A percentile compares a stretch with the other conserved stretches of the same genome.
These are phyloP conservation scores for Tortrix viridana DNA, from an alignment of 2,888 invertebrate genomes.

Conservation along the genomic window DNA sequence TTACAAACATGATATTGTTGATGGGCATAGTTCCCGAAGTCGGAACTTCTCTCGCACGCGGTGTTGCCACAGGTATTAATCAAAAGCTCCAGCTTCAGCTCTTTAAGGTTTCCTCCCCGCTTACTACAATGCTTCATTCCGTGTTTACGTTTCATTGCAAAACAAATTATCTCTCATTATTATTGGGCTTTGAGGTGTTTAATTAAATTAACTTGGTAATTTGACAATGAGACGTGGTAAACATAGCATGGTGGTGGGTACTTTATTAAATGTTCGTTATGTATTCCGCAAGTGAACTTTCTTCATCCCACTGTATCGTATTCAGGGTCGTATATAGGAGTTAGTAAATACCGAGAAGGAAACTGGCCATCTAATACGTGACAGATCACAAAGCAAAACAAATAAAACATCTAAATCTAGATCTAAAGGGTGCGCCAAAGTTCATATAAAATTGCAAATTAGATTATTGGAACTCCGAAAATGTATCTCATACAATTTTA, in stretches of 20 bases:
- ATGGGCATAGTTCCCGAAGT: constrained; percentile 57
- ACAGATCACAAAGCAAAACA: background rate
- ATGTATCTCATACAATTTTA: too few relatives aligned
- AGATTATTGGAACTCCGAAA: too few relatives aligned
- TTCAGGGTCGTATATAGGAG: background rate
- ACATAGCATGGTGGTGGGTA: too few relatives aligned
- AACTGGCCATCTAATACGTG: background rate
- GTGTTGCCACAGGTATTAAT: constrained; percentile 37
- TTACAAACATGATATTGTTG: constrained; percentile 59
- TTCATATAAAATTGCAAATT: too few relatives aligned
- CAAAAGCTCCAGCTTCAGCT: constrained; percentile 16
- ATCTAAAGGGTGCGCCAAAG: background rate
- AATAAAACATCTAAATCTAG: background rate
- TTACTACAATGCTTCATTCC: constrained; percentile 8
- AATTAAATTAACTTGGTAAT: too few relatives aligned
- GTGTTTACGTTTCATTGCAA: constrained; percentile 11
- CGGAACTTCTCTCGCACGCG: constrained; percentile 46
- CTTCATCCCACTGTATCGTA: too few relatives aligned
- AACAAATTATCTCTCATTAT: too few relatives aligned
- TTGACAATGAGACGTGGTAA: too few relatives aligned
- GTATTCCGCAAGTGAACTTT: background rate
- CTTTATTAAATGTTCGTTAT: background rate
- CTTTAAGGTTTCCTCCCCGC: constrained; percentile 4
- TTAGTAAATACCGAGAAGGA: background rate
- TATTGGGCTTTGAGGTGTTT: too few relatives aligned